Conservation (phyloP, 2,797 vertebrate genomes). For the Orientallactaga sibirica region DNA sequence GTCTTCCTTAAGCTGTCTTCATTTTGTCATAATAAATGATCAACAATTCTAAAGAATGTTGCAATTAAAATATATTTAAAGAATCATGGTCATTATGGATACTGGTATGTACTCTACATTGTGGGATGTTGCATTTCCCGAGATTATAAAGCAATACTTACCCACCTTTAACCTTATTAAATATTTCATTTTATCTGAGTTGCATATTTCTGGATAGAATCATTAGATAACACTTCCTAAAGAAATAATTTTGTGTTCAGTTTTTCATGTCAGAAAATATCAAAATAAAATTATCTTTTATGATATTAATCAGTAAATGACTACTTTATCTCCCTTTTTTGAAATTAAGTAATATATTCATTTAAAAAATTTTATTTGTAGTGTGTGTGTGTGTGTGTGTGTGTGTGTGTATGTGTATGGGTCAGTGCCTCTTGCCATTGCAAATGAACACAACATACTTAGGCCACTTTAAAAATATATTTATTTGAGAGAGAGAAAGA, state of each 20-base stretch:
- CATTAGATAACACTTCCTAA: not conserved
- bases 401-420: no score
- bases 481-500: no score
- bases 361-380: not conserved
- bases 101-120: slow-evolving; percentile 52
- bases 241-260: slow-evolving; percentile 40
- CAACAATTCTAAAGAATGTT: slow-evolving; percentile 74
- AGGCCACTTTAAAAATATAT: no score
- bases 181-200: not conserved
- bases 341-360: slow-evolving; percentile 20
- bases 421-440: no score
- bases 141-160: slow-evolving; percentile 31
- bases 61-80: slow-evolving; percentile 82
- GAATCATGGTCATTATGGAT: slow-evolving; percentile 77
- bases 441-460: no score
- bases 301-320: slow-evolving; percentile 31
- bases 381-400: no score
- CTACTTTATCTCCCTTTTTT: not conserved
- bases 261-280: slow-evolving; percentile 29
- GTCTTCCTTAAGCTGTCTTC: slow-evolving; percentile 72
- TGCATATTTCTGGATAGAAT: not conserved
- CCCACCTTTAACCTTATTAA: slow-evolving; percentile 59
- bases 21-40: slow-evolving; percentile 80
- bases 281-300: slow-evolving; percentile 19
- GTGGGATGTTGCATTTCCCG: slow-evolving; percentile 24